Conservation (phyloP, 2,113 vertebrate species). For the Gila orcuttii region DNA sequence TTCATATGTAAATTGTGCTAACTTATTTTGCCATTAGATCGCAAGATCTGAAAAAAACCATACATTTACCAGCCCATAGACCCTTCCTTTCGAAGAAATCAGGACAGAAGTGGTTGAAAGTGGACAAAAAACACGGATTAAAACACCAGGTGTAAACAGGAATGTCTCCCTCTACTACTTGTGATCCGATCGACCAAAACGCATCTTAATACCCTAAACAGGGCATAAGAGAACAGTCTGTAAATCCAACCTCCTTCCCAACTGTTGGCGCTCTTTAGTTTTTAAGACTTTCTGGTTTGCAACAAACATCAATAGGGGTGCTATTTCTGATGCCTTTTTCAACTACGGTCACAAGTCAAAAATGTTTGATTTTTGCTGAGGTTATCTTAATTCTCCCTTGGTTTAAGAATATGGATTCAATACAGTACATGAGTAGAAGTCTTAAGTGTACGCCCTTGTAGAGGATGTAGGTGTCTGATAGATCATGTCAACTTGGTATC, state of each 20-base stretch:
- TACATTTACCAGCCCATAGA: too few relatives aligned
- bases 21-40: too few relatives aligned
- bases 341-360: background rate
- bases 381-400: background rate
- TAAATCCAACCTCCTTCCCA: conserved; percentile 1
- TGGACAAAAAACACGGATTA: too few relatives aligned
- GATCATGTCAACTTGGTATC: conserved; percentile 6
- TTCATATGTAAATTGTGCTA: too few relatives aligned
- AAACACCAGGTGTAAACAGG: too few relatives aligned
- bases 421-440: conserved; percentile 16
- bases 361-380: conserved; percentile 13
- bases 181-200: too few relatives aligned
- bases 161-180: too few relatives aligned
- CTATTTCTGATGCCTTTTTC: conserved; percentile 49
- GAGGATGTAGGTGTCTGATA: conserved; percentile 35
- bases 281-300: background rate
- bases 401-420: conserved; percentile 7
- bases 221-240: conserved; percentile 23
- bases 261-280: background rate
- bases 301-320: conserved; percentile 41
- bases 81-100: too few relatives aligned
- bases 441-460: conserved; percentile 6
- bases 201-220: too few relatives aligned
- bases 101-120: too few relatives aligned
- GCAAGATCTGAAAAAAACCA: too few relatives aligned